These are phyloP conservation scores for Bubalus kerabau DNA, from an alignment of 2,113 vertebrate genomes.

Conservation along the genomic window DNA sequence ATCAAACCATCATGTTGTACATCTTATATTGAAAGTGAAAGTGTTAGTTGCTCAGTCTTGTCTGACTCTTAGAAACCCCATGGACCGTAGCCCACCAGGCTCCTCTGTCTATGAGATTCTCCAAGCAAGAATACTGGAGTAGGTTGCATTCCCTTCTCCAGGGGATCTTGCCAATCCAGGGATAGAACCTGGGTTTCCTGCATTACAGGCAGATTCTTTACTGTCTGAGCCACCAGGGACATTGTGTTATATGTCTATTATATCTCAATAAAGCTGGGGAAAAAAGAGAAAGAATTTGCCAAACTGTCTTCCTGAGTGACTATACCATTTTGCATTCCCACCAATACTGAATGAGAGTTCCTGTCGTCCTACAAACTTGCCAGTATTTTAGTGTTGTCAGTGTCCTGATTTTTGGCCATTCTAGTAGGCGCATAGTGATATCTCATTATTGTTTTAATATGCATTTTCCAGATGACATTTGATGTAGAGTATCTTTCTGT, in stretches of 20 bases:
- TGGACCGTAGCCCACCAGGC: background rate
- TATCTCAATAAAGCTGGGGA: background rate
- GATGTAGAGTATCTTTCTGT: background rate
- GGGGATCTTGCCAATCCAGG: background rate
- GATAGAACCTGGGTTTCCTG: background rate
- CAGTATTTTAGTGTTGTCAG: background rate
- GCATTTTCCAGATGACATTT: background rate
- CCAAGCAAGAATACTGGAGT: background rate
- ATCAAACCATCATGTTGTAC: background rate
- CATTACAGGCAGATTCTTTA: background rate
- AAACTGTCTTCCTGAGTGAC: background rate
- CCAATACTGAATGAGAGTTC: background rate
- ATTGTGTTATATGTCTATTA: background rate
- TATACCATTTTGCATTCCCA: background rate
- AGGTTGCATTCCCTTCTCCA: background rate
- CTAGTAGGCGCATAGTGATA: background rate
- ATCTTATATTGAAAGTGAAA: background rate
- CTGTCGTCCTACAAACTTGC: background rate
- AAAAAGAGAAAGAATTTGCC: background rate
- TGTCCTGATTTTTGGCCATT: background rate
- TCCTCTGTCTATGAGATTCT: background rate
- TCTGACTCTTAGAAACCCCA: background rate
- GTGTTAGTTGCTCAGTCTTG: background rate
- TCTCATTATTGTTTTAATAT: background rate
- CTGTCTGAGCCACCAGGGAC: background rate